Evolutionary conservation across 2,888 invertebrate genomes (phyloP).

Genomic region (Schizaphis graminum): DNA sequence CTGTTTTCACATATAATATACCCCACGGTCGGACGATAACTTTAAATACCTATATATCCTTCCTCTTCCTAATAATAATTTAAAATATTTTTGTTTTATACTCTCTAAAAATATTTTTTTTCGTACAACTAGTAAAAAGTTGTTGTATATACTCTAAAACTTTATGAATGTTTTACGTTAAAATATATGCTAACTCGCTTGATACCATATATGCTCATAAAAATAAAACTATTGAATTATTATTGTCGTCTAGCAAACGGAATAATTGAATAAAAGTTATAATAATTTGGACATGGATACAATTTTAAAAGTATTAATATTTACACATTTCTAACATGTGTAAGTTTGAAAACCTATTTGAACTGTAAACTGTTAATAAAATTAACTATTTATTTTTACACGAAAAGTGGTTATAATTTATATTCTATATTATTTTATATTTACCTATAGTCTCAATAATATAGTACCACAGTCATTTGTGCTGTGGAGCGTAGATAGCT

Average conservation of each 20-base stretch:
- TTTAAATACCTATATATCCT: conserved; percentile 57
- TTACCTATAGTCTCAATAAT: not conserved
- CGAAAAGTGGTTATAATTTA: not conserved
- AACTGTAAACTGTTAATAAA: not conserved
- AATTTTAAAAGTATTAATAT: not conserved
- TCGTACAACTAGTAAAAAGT: conserved; percentile 35
- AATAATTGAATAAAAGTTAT: conserved; percentile 23
- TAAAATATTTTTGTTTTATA: conserved; percentile 53
- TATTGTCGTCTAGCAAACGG: not conserved
- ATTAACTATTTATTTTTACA: not conserved
- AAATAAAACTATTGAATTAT: conserved; percentile 26
- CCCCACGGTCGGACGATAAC: conserved; percentile 53
- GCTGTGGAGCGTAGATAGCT: not conserved
- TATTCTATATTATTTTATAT: not conserved
- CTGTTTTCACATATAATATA: conserved; percentile 56
- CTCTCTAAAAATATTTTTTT: not conserved
- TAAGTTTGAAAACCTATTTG: not conserved
- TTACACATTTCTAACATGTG: not conserved
- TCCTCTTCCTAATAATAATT: conserved; percentile 50
- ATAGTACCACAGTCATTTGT: too few species aligned
- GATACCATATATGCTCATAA: not conserved
- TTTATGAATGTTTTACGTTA: conserved; percentile 47
- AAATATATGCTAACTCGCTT: not conserved
- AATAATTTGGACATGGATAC: not conserved
- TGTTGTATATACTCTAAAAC: conserved; percentile 30